Base-by-base conservation (phyloP, 2,888 invertebrate species). In the Caenorhabditis plicata region DNA sequence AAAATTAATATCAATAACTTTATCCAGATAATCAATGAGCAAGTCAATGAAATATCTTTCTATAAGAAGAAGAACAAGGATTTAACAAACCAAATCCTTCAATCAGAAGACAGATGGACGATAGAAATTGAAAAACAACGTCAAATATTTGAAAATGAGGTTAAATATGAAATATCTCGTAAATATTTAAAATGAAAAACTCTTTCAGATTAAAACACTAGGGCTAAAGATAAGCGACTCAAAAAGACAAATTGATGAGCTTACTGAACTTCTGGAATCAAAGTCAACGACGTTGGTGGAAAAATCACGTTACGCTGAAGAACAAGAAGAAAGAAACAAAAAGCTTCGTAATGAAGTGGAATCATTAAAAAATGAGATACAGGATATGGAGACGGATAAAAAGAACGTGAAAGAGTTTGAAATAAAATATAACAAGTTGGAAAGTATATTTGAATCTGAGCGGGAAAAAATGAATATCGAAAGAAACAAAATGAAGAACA, bases 101-200 rank as follows among this genome's bases (percentile, higher is more conserved):
- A 81, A 64, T 81, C 80, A 1, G 80, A 80, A 44, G 80, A 80
- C 43, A 67, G 80, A 11, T 80, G 80, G 80, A 80, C 77, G 26
- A 74, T 75, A 26, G 80, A 80, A 47, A 77, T 81, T 42, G 80
- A 81, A 49, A 75, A 75, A 48, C 71, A 80, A 40, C 55, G 70
- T 9, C 75, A 79, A 38, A 72, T 70, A 36, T 72, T 72, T 48
- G 72, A 72, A 32, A 72, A 72, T 44, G 72, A 72, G 50, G 55
- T 64, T 27, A 41, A 25, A 42, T 19, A 29, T 17, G n/a, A n/a
- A n/a, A n/a, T n/a, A n/a, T n/a, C n/a, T n/a, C n/a, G n/a, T n/a
- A n/a, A n/a, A n/a, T n/a, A 36, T 19, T 43, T 43, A 3, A 8
- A 23, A 15, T 33, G 4, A 25, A 4, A 42, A 42, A 42, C 15